Evolutionary conservation across 2,888 invertebrate genomes (phyloP), one percentile per base, ranked within the genome.

Genomic region (Callimorpha dominula): DNA sequence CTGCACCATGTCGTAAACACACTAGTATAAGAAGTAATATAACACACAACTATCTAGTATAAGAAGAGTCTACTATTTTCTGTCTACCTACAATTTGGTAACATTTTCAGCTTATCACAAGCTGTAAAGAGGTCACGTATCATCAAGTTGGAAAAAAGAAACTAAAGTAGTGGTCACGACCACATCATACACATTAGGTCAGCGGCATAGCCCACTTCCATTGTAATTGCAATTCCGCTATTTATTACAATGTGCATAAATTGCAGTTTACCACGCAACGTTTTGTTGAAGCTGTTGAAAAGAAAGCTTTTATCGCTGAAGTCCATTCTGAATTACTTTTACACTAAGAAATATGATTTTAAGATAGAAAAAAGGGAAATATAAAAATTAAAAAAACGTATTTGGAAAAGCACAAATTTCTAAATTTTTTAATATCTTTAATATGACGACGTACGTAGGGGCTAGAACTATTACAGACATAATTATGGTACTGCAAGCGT

Each of bases 171-270:
- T 57, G 57, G 57, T 20, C 57, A 54, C 65, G 52, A 57, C 15
- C 62, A 42, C 66, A 14, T 60, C 31, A 31, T 31, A 54, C 49
- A 20, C 60, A 43, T 40, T 76, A 87, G 86, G 86, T 85, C 86
- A 81, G 64, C 76, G 79, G 73, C 83, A 81, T 81, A 74, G 71
- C 66, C 46, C 46, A 72, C 75, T 81, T 88, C 88, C 87, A 87
- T 85, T 86, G 81, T 75, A 73, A 83, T 84, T 83, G 79, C 76
- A 76, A 77, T 81, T 79, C 80, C 71, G 68, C 64, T 71, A 68
- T 73, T 70, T 73, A 73, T 75, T 75, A 65, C 73, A 71, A 42
- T 68, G 43, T 68, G 43, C 68, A 74, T 73, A 50, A 63, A 80
- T 75, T 76, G 67, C 63, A 49, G n/a, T 71, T 70, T 69, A 63